Evolutionary conservation across 1,140 invertebrate genomes (phyloP), one percentile per base, ranked within the genome.

Genomic region (Lordiphosa clarofinis): DNA sequence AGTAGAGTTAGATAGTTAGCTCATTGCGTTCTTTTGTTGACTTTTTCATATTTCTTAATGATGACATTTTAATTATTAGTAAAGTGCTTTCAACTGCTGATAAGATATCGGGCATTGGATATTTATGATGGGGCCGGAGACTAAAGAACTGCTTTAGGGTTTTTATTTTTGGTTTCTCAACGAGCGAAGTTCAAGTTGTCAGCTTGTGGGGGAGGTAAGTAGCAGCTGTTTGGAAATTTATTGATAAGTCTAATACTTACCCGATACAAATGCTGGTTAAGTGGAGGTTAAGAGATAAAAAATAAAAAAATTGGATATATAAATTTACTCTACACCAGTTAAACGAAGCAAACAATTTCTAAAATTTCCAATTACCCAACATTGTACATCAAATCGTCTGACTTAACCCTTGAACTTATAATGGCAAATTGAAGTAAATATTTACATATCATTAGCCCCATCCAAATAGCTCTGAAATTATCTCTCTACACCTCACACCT

Each of bases 41-140:
- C 78, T 86, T 84, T 84, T 84, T 84, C 78, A 84, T 84, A 84
- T 84, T 84, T 84, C 78, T 86, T 78, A 78, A 86, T 84, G 78
- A 84, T 84, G 78, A 84, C 78, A 84, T 84, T 84, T 84, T 84
- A 84, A 84, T 84, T 84, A 84, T 84, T 84, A 86, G 78, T 84
- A 84, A 84, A 84, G 78, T 84, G 79, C 79, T 84, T 78, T 73
- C 69, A 73, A 78, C 65, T 56, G 63, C 79, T 62, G 78, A 84
- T 84, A 78, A 84, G 78, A 86, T 82, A 82, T 76, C 72, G 47
- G 55, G 50, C 68, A 82, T 57, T 84, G 68, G 76, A 82, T 84
- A 82, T 82, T 78, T 84, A 84, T 64, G 72, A 52, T 47, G 53
- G 64, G 50, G 46, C 54, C 33, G 42, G 42, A 7, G n/a, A 12